These are phyloP conservation scores for Kryptolebias ocellatus DNA, from an alignment of 2,797 vertebrate species.

Conservation along the genomic window DNA sequence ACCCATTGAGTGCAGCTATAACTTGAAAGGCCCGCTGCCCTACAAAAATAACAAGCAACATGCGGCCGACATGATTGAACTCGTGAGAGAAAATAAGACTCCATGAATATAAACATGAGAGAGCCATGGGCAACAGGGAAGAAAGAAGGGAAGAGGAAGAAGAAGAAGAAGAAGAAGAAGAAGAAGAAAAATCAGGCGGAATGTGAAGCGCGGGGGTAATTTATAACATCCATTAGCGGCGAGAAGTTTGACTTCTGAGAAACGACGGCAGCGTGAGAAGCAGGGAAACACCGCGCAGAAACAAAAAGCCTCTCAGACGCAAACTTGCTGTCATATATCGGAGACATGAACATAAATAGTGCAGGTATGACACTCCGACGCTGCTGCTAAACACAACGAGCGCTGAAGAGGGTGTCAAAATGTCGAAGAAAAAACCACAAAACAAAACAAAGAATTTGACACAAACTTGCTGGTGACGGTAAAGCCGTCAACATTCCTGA, in stretches of 20 bases:
- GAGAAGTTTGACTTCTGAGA: conserved; percentile 11
- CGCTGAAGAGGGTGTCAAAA: background rate
- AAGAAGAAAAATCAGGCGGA: conserved; percentile 12
- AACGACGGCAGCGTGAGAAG: conserved; percentile 6
- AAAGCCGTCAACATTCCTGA: background rate
- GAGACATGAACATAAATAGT: background rate
- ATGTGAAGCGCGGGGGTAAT: conserved; percentile 34
- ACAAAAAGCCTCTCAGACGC: conserved; percentile 2
- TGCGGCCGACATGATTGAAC: conserved; percentile 50
- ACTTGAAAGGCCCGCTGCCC: conserved; percentile 35
- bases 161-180: background rate
- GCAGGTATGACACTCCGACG: background rate
- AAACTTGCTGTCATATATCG: background rate
- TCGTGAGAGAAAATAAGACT: conserved; percentile 40
- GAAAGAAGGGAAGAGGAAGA: background rate
- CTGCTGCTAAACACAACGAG: background rate
- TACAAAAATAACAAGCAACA: conserved; percentile 56
- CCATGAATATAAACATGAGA: conserved; percentile 72
- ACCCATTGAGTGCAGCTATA: conserved; percentile 28
- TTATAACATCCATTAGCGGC: conserved; percentile 51
- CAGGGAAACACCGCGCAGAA: conserved; percentile 1
- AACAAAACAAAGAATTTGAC: background rate
- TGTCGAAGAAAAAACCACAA: too few relatives aligned
- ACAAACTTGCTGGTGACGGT: too few relatives aligned
- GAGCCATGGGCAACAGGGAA: conserved; percentile 38